Base-by-base conservation (phyloP, 2,797 vertebrate genomes). In the Anisognathus igniventris region DNA sequence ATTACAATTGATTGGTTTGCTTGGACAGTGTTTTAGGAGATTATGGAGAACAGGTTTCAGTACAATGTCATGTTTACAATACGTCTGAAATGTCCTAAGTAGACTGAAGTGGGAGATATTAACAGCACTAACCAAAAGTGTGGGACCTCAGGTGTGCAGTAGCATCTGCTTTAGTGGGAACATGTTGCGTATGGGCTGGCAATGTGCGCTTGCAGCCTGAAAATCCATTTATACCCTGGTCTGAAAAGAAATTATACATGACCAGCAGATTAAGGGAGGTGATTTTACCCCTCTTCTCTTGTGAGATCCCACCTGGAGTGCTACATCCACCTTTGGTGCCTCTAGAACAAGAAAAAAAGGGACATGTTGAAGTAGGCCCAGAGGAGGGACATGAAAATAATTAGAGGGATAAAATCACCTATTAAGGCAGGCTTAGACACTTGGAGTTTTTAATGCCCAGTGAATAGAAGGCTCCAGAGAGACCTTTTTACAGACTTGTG, bases 171-270 rank as follows among this genome's bases (percentile, higher is more conserved):
- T 70, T 60, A 35, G 14, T 40, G 23, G 13, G 16, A 61, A 19
- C 2, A 3, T 12, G 14, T 9, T 14, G 5, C 19, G 5, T 54
- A 12, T 31, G 19, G 47, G 21, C 30, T 28, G 22, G 22, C 5
- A 42, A 14, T 7, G 25, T 23, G 39, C 1, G 0, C 30, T 67
- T 27, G 12, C 24, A 47, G 33, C 30, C 39, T 28, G 17, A 31
- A 74, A 80, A 74, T 88, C 31, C 47, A 48, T 17, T 27, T 67
- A 23, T 54, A 20, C 15, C 7, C 23, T 51, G 8, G 6, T 37
- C 40, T 61, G 61, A 37, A 40, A 60, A 12, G 39, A 44, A 23
- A 3, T 9, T 13, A 40, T 54, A 3, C 0, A 0, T 31, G 33
- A 18, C 25, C 30, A 54, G 30, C 33, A 40, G 24, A 13, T 31